Evolutionary conservation across 1,140 invertebrate genomes (phyloP).

Genomic region (Oscheius sp.): DNA sequence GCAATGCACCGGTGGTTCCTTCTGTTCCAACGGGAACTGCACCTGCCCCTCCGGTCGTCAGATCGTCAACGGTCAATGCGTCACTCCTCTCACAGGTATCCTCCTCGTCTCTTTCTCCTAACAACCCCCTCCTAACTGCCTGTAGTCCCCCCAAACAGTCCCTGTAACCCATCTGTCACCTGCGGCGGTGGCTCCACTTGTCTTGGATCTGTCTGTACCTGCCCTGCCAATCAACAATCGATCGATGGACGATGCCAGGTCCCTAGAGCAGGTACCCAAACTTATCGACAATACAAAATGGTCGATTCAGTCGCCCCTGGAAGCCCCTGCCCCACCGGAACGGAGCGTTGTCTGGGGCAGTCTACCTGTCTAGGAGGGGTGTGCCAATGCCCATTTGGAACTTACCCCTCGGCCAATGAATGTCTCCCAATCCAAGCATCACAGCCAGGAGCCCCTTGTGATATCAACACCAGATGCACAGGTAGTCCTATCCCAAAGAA

Average conservation of each 20-base stretch:
- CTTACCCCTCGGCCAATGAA: background rate
- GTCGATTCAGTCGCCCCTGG: slow-evolving; percentile 17
- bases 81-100: slow-evolving; percentile 20
- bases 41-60: slow-evolving; percentile 23
- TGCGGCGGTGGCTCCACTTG: slow-evolving; percentile 32
- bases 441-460: background rate
- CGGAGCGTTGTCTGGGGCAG: slow-evolving; percentile 26
- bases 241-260: slow-evolving; percentile 19
- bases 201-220: slow-evolving; percentile 26
- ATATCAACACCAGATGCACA: background rate
- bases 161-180: slow-evolving; percentile 14
- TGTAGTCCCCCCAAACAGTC: slow-evolving; percentile 22
- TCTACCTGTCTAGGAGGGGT: slow-evolving; percentile 29
- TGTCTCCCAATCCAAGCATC: slow-evolving; percentile 9
- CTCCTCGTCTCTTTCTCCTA: background rate
- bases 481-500: too few relatives aligned
- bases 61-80: slow-evolving; percentile 19
- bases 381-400: slow-evolving; percentile 35
- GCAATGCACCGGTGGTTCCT: slow-evolving; percentile 33
- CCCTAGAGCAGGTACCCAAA: slow-evolving; percentile 1
- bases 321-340: slow-evolving; percentile 7
- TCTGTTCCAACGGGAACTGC: slow-evolving; percentile 34
- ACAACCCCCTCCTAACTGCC: slow-evolving; percentile 9
- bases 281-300: background rate
- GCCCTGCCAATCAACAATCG: slow-evolving; percentile 12